These are phyloP conservation scores for Gopherus flavomarginatus DNA, from an alignment of 2,113 vertebrate species.

Conservation along the genomic window DNA sequence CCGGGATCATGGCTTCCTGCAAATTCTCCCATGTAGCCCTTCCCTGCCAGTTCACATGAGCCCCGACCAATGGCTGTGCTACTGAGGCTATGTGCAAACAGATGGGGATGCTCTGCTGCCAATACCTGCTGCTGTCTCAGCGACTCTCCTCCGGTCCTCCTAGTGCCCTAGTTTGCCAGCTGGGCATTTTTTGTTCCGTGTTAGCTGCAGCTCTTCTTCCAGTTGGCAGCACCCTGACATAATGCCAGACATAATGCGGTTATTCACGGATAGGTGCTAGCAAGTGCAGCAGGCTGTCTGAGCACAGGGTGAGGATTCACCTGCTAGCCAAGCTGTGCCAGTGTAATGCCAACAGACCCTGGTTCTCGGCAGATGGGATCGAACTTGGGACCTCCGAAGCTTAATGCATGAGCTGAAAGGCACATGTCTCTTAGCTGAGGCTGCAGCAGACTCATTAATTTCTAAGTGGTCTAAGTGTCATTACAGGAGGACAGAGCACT, in stretches of 20 bases:
- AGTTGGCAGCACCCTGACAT: not conserved
- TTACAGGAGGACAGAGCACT: too few relatives aligned
- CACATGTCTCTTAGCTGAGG: too few relatives aligned
- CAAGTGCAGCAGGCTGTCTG: not conserved
- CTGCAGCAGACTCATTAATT: too few relatives aligned
- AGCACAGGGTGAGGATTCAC: too few relatives aligned
- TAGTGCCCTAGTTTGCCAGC: too few relatives aligned
- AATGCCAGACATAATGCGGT: not conserved
- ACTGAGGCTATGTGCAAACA: not conserved
- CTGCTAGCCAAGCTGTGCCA: too few relatives aligned
- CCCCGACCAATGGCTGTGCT: not conserved
- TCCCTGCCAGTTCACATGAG: not conserved
- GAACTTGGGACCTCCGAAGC: too few relatives aligned
- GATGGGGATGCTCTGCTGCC: not conserved
- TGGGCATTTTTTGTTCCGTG: not conserved
- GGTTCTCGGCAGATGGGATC: too few relatives aligned
- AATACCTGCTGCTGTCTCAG: not conserved
- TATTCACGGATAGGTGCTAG: not conserved
- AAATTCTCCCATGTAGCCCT: not conserved
- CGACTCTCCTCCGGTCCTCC: too few relatives aligned
- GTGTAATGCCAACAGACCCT: too few relatives aligned
- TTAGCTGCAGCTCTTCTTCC: not conserved
- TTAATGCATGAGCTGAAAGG: too few relatives aligned
- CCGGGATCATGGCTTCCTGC: not conserved
- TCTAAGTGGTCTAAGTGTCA: too few relatives aligned